Percentiles rank a stretch among this genome's conserved stretches.
Conservation (phyloP, 1,140 invertebrate species). For the Epicauta chinensis region DNA sequence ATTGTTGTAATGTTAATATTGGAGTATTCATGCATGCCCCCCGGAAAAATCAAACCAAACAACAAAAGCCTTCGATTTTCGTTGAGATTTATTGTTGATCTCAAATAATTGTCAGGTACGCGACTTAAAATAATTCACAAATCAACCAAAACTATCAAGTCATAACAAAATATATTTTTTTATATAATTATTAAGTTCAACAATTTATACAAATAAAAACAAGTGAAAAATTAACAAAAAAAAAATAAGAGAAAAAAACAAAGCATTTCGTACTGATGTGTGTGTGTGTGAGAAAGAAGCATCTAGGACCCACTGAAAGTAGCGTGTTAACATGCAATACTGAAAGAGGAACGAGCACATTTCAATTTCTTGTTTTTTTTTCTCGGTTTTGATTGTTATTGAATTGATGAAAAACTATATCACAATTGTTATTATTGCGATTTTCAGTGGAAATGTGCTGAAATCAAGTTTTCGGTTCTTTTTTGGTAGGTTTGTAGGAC, state of each 20-base stretch:
- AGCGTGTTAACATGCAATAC: constrained; percentile 28
- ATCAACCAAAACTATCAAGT: constrained; percentile 33
- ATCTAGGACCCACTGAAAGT: constrained; percentile 34
- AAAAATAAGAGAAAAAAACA: constrained; percentile 36
- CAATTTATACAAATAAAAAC: constrained; percentile 41
- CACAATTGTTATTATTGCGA: constrained; percentile 15
- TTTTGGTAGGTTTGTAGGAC: constrained; percentile 20
- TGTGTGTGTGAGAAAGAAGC: constrained; percentile 28
- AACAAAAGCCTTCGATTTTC: constrained; percentile 29
- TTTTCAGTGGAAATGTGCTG: constrained; percentile 11
- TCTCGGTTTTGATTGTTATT: no score
- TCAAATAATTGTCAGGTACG: constrained; percentile 34
- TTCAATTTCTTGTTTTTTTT: neutral
- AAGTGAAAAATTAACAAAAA: constrained; percentile 37
- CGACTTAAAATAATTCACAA: constrained; percentile 21
- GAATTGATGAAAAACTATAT: constrained; percentile 3
- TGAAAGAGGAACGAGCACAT: constrained; percentile 18
- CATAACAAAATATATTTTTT: constrained; percentile 38
- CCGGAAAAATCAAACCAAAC: constrained; percentile 21
- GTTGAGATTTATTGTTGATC: constrained; percentile 20
- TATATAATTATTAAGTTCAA: constrained; percentile 41
- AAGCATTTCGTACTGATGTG: neutral
- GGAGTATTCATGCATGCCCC: neutral
- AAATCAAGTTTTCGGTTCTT: constrained; percentile 6
- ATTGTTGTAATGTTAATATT: neutral